Base-by-base conservation (phyloP, 1,140 invertebrate species). In the Ceratina japonica region DNA sequence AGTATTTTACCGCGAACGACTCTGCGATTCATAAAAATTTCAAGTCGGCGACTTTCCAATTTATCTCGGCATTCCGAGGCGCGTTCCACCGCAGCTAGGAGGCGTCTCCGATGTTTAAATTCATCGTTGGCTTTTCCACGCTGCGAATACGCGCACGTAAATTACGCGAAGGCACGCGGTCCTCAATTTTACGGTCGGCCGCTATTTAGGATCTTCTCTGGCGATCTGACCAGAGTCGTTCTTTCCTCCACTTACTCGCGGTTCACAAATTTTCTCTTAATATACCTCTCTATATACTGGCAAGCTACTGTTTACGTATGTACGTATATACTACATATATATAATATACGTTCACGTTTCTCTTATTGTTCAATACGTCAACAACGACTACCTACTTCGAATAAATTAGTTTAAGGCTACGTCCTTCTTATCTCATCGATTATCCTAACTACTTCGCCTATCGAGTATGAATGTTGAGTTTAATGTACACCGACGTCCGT, bases 401-500 rank as follows among this genome's bases (percentile, higher is more conserved):
- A 89, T 89, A 89, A 88, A 81, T 88, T 88, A 88, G 27, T 79
- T 70, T 85, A 85, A 85, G 83, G 83, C 83, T 85, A 84, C 69
- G 61, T 10, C 59, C 12, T 22, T 27, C 77, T 80, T 59, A 52
- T 56, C 58, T 59, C 69, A n/a, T 80, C 59, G 37, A 75, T 82
- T 85, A 82, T 51, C 8, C 59, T 85, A 78, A 27, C 66, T 81
- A 83, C 16, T 20, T 51, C 27, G 77, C 79, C 64, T 81, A 77
- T 77, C 54, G 20, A 37, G 31, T 31, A 56, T 61, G 59, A 78
- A 78, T 58, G 49, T 64, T 49, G 44, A 51, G 20, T 75, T 69
- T 44, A 82, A 83, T 80, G 56, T 83, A 84, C 80, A 84, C 56
- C 59, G 66, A n/a, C 2, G 59, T 69, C 66, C 81, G 52, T 56